These are phyloP conservation scores for Chionoecetes opilio DNA, from an alignment of 1,140 invertebrate genomes.

Conservation along the genomic window DNA sequence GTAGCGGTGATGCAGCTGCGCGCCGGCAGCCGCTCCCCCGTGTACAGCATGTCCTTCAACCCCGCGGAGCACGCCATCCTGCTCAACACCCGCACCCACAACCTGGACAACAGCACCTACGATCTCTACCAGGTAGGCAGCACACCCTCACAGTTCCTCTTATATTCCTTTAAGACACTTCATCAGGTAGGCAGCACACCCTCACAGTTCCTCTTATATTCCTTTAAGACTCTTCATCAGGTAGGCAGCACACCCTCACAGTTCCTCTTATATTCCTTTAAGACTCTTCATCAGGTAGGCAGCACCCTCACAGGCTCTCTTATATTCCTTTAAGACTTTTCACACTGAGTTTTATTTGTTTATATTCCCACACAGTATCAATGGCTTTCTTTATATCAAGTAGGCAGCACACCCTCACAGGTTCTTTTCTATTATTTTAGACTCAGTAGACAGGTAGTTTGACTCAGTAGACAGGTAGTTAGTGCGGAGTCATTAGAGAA, in stretches of 20 bases:
- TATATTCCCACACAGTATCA: too few species aligned
- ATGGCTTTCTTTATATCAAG: slow-evolving; percentile 87
- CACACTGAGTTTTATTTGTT: background rate
- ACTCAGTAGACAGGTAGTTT: too few species aligned
- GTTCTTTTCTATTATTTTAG: background rate
- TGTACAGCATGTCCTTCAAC: slow-evolving; percentile 97
- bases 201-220: background rate
- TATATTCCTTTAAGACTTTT: background rate
- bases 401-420: slow-evolving; percentile 11
- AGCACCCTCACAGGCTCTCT: background rate
- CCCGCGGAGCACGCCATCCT: slow-evolving; percentile 96
- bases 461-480: too few species aligned
- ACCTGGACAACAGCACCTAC: slow-evolving; percentile 96
- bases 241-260: slow-evolving; percentile 37
- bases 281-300: slow-evolving; percentile 49
- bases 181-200: slow-evolving; percentile 47
- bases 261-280: background rate
- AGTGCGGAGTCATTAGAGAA: too few species aligned
- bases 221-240: background rate
- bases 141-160: background rate
- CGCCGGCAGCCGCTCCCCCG: slow-evolving; percentile 87
- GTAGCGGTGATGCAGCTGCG: slow-evolving; percentile 96
- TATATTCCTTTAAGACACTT: background rate
- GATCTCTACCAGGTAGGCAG: slow-evolving; percentile 90
- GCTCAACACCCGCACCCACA: slow-evolving; percentile 89